Conservation (phyloP, 2,888 invertebrate species). For the Meta bourneti region DNA sequence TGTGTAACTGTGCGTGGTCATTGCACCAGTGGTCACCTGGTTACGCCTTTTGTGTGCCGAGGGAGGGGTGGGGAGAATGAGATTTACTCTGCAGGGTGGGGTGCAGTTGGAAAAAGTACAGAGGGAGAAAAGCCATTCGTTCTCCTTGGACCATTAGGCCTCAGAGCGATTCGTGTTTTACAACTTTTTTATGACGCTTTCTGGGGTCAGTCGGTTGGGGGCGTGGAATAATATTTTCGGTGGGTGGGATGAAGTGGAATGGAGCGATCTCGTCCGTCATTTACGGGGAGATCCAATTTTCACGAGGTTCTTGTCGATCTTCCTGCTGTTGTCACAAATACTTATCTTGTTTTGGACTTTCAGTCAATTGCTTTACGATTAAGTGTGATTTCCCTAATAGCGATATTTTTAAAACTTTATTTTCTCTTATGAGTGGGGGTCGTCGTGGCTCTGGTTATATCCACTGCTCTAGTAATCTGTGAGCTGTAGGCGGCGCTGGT, state of each 20-base stretch:
- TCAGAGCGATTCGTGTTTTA: conserved; percentile 48
- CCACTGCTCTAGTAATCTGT: too few relatives aligned
- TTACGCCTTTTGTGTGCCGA: conserved; percentile 53
- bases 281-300: neutral
- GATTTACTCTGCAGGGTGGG: conserved; percentile 40
- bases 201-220: conserved; percentile 4
- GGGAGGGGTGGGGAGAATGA: conserved; percentile 6
- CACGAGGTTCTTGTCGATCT: neutral
- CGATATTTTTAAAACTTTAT: too few relatives aligned
- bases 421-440: too few relatives aligned
- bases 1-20: conserved; percentile 29
- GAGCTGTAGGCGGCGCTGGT: too few relatives aligned
- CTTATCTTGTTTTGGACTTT: neutral
- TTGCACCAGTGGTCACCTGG: conserved; percentile 61
- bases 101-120: neutral
- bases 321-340: neutral
- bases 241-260: neutral
- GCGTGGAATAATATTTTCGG: neutral
- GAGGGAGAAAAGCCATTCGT: conserved; percentile 45
- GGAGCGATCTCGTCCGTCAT: neutral
- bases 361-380: too few relatives aligned
- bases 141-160: conserved; percentile 57
- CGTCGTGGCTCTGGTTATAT: too few relatives aligned
- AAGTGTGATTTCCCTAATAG: neutral
- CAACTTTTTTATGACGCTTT: conserved; percentile 38